Conservation (phyloP, 2,888 invertebrate genomes). For the Mythimna impura region DNA sequence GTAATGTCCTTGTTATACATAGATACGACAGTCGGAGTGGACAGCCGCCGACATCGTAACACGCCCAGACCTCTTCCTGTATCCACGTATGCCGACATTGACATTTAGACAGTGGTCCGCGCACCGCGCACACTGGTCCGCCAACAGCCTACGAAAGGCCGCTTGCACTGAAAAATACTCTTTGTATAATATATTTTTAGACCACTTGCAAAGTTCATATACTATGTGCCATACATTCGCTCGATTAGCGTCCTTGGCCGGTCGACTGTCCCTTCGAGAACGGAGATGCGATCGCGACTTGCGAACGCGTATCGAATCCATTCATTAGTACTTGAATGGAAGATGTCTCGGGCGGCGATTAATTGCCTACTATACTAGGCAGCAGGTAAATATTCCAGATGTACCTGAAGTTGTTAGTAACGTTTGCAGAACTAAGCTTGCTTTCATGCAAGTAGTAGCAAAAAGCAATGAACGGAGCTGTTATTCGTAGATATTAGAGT, state of each 20-base stretch:
- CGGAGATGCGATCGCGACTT: constrained; percentile 68
- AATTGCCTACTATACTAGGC: constrained; percentile 13
- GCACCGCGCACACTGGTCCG: constrained; percentile 64
- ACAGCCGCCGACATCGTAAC: constrained; percentile 66
- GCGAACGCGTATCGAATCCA: constrained; percentile 62
- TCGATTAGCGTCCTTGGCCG: constrained; percentile 81
- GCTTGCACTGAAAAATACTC: constrained; percentile 69
- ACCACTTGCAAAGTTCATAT: constrained; percentile 74
- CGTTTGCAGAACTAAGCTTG: constrained; percentile 26
- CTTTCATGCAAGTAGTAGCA: constrained; percentile 30
- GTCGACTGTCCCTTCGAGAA: constrained; percentile 79
- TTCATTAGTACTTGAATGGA: constrained; percentile 62
- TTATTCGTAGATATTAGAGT: constrained; percentile 73
- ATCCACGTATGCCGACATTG: constrained; percentile 81
- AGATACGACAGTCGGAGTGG: constrained; percentile 67
- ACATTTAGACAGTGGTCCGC: constrained; percentile 79
- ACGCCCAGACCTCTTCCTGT: constrained; percentile 84
- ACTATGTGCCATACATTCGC: constrained; percentile 73
- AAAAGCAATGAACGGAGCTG: constrained; percentile 55
- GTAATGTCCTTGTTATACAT: constrained; percentile 79
- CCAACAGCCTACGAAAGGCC: constrained; percentile 70
- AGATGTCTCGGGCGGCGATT: constrained; percentile 47
- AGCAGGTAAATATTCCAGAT: not conserved
- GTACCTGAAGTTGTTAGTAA: constrained; percentile 15
- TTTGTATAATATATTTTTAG: constrained; percentile 68